Percentiles rank a stretch among this genome's conserved stretches.
Conservation (phyloP, 2,797 vertebrate genomes). For the Thalassophryne amazonica region DNA sequence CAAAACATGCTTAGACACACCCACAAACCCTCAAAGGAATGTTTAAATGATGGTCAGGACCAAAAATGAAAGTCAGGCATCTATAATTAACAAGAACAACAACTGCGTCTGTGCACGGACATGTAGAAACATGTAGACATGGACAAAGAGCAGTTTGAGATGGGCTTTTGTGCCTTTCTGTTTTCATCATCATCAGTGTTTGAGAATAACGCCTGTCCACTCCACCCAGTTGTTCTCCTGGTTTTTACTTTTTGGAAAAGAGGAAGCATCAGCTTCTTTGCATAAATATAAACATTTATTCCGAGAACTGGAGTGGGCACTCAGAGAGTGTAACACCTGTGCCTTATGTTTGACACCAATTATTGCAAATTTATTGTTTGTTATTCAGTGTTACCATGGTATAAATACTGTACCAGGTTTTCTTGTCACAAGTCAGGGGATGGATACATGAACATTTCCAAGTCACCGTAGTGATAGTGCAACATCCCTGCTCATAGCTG, state of each 20-base stretch:
- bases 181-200: no score
- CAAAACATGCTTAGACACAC: neutral
- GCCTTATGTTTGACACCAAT: no score
- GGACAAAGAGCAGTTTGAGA: neutral
- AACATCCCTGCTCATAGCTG: neutral
- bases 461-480: neutral
- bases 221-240: no score
- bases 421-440: no score
- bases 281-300: neutral
- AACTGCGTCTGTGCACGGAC: neutral
- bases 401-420: no score
- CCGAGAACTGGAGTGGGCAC: no score
- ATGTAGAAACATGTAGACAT: neutral
- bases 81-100: neutral
- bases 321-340: no score
- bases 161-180: neutral
- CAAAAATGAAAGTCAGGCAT: conserved; percentile 2
- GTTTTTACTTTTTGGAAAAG: neutral
- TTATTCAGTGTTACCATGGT: no score
- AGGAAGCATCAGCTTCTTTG: neutral
- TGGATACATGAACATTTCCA: no score
- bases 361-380: no score
- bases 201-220: no score
- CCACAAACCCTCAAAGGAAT: neutral
- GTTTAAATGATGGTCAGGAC: neutral